Evolutionary conservation across 1,140 invertebrate species (phyloP).

Genomic region (Atopsyche davidsoni): DNA sequence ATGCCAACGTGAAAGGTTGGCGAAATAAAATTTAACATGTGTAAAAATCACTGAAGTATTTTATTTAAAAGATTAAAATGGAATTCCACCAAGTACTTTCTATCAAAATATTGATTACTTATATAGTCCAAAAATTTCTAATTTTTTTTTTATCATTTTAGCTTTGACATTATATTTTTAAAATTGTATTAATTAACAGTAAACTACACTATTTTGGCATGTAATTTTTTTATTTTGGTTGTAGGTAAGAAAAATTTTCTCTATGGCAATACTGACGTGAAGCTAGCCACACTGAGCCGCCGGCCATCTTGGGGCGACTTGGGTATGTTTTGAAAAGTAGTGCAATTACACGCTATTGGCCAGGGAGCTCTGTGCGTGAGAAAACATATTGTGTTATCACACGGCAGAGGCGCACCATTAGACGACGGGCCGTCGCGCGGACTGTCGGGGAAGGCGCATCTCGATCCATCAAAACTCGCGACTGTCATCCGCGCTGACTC

Average conservation of each 20-base stretch:
- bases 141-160: no score
- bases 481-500: constrained; percentile 10
- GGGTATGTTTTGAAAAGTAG: constrained; percentile 23
- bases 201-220: background rate
- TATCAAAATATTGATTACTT: no score
- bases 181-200: no score
- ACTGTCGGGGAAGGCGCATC: no score
- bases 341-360: constrained; percentile 19
- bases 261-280: constrained; percentile 9
- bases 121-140: no score
- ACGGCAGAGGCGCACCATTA: constrained; percentile 3
- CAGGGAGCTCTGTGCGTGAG: constrained; percentile 15
- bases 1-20: no score
- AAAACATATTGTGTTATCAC: constrained; percentile 10
- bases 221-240: background rate
- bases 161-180: no score
- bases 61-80: no score
- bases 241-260: background rate
- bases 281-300: constrained; percentile 15
- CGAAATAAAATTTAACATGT: no score
- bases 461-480: background rate
- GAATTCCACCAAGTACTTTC: no score
- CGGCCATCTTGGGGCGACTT: constrained; percentile 24
- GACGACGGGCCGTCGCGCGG: no score
- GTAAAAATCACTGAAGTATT: no score